Evolutionary conservation across 2,888 invertebrate genomes (phyloP), one percentile per base, ranked within the genome.

Genomic region (Megaustenia siamemsis): DNA sequence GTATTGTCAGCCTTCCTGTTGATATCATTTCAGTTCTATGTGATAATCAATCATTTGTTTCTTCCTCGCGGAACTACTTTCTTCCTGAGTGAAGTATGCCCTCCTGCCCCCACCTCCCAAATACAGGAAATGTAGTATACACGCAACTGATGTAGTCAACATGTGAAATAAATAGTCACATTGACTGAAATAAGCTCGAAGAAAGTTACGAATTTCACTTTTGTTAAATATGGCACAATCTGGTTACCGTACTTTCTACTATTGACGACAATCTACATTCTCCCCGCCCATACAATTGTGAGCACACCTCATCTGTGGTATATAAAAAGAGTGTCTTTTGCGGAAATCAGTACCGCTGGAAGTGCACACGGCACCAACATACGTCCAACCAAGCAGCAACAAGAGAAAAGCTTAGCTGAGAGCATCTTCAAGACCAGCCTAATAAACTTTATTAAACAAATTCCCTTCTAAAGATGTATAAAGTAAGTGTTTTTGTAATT

Each of bases 401-500:
- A 35, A 45, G 73, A 73, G 45, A 38, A 21, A 10, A 45, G n/a
- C 38, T n/a, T n/a, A n/a, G n/a, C n/a, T 10, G 49, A n/a, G 32
- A 49, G 28, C 49, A 49, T 18, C 32, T 49, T 21, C 49, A 21
- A 73, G 21, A 28, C 73, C 5, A 28, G 18, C 28, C 21, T 73
- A 5, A 49, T 24, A 73, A 5, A 2, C n/a, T 32, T 2, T 28
- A 6, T 45, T 28, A 15, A 1, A 5, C 35, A 49, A 6, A 32
- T 71, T 49, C 45, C 32, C 4, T 18, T 32, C 49, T 18, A 73
- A 15, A 73, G 49, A 73, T 49, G 32, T 15, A 49, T 49, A 73
- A 45, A 73, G 73, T 73, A 49, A 73, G 73, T 73, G 40, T 69
- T 38, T 38, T 18, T 35, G 15, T 38, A 1, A n/a, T n/a, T n/a